Percentiles rank a stretch among this genome's conserved stretches.
Conservation (phyloP, 2,888 invertebrate genomes). For the Nemotelus nigrinus region DNA sequence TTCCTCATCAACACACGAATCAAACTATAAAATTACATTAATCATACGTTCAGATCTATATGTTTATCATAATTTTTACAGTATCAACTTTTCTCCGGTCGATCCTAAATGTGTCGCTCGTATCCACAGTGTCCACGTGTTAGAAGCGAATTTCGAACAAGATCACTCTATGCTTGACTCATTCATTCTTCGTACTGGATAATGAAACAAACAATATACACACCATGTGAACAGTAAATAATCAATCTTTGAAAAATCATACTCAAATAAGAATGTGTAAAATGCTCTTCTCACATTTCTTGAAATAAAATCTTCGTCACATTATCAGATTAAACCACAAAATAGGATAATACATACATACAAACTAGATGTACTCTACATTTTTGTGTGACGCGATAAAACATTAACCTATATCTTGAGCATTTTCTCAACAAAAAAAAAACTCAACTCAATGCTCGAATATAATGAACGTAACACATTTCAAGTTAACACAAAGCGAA, state of each 20-base stretch:
- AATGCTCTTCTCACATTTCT: slow-evolving; percentile 19
- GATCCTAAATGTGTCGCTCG: slow-evolving; percentile 65
- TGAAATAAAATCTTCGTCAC: slow-evolving; percentile 7
- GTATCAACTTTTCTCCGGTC: slow-evolving; percentile 75
- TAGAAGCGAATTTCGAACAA: slow-evolving; percentile 21
- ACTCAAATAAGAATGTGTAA: slow-evolving; percentile 13
- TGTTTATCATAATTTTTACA: slow-evolving; percentile 65
- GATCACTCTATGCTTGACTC: slow-evolving; percentile 39
- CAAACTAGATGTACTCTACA: neutral
- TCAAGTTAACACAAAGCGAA: slow-evolving; percentile 30
- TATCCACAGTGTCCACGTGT: slow-evolving; percentile 44
- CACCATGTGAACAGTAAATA: slow-evolving; percentile 28
- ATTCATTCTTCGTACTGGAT: slow-evolving; percentile 41
- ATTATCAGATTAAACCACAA: slow-evolving; percentile 2
- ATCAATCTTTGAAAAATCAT: slow-evolving; percentile 21
- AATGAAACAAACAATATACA: slow-evolving; percentile 20
- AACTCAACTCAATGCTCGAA: neutral
- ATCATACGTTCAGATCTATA: too few species aligned
- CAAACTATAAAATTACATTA: too few species aligned
- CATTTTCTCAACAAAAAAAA: slow-evolving; percentile 11
- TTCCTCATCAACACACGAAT: too few species aligned
- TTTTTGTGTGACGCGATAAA: neutral
- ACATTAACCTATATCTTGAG: neutral
- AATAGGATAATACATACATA: slow-evolving; percentile 1
- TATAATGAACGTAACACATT: slow-evolving; percentile 3